A percentile compares a stretch with the other conserved stretches of the same genome.
Conservation (phyloP, 30 jellyfish, hydroid and myxozoan genomes). For the Chironex yamaguchii region DNA sequence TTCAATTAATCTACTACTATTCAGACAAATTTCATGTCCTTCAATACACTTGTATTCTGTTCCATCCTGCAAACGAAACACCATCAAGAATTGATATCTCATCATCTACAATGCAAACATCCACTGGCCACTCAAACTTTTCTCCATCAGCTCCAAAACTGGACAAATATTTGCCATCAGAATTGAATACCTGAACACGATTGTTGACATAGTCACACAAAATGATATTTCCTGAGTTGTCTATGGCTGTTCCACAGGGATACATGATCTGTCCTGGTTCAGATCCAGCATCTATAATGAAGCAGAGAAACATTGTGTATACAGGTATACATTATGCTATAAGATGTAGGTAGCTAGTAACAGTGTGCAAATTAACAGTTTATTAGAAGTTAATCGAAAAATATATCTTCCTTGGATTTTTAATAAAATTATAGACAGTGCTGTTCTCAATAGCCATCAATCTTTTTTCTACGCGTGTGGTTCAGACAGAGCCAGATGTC, state of each 20-base stretch:
- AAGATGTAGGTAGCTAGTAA: too few relatives aligned
- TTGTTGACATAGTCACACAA: conserved; percentile 26
- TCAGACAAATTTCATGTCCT: too few relatives aligned
- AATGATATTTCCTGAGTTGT: conserved; percentile 32
- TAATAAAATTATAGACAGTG: too few relatives aligned
- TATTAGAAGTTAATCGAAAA: too few relatives aligned
- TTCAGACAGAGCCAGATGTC: too few relatives aligned
- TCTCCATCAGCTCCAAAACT: conserved; percentile 13
- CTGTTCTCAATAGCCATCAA: too few relatives aligned
- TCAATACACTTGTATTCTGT: conserved; percentile 41
- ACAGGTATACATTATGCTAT: too few relatives aligned
- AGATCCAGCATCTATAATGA: background rate
- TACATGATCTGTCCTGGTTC: conserved; percentile 30
- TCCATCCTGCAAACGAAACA: conserved; percentile 19
- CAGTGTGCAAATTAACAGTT: too few relatives aligned
- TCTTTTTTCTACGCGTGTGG: too few relatives aligned
- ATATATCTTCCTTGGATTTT: too few relatives aligned
- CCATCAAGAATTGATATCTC: conserved; percentile 49
- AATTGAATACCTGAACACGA: conserved; percentile 34
- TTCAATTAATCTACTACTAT: too few relatives aligned
- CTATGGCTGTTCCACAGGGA: conserved; percentile 53
- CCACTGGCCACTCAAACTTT: conserved; percentile 1
- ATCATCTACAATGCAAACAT: conserved; percentile 15
- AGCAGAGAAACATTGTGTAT: background rate
- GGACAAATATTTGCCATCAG: conserved; percentile 35